Base-by-base conservation (phyloP, 1,140 invertebrate genomes). In the Amyelois transitella region DNA sequence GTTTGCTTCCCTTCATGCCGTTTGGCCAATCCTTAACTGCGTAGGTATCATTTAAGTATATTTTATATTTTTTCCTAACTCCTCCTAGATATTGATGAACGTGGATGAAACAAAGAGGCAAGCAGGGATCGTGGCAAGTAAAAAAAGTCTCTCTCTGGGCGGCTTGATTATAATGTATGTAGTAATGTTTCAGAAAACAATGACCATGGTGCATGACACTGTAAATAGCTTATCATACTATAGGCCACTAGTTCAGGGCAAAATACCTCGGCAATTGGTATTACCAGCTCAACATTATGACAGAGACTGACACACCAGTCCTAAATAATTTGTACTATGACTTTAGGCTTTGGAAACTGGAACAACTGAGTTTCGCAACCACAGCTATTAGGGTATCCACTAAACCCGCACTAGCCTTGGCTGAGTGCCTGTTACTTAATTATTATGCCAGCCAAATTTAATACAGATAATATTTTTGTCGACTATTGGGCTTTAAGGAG, bases 371-470 rank as follows among this genome's bases (percentile, higher is more conserved):
- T 86, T 86, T 77, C 80, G 75, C 81, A 81, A 85, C 66, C 65
- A 62, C 53, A 51, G 72, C 75, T 73, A 82, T 87, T 85, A 83
- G 80, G 81, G 81, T 83, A 71, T 62, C 62, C 56, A 60, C 43
- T 58, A 67, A 72, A 74, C 81, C 75, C 61, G 71, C 57, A 61
- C 45, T 67, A 82, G 62, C 83, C 83, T 86, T 84, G 81, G 74
- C 75, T 62, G 51, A 70, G 61, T 56, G 82, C 83, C 81, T 74
- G 83, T 83, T 84, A 84, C 83, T 86, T 84, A 86, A 86, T 86
- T 86, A 86, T 83, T 82, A 86, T 86, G 77, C 81, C 58, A 81
- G 72, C 83, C 83, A 69, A 86, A 86, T 84, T 86, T 84, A 78
- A 81, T 81, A 69, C 70, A 69, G 63, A 70, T 71, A 78, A 77